Conservation (phyloP, 30 jellyfish, hydroid and myxozoan genomes). For the Nemopilema nomurai region DNA sequence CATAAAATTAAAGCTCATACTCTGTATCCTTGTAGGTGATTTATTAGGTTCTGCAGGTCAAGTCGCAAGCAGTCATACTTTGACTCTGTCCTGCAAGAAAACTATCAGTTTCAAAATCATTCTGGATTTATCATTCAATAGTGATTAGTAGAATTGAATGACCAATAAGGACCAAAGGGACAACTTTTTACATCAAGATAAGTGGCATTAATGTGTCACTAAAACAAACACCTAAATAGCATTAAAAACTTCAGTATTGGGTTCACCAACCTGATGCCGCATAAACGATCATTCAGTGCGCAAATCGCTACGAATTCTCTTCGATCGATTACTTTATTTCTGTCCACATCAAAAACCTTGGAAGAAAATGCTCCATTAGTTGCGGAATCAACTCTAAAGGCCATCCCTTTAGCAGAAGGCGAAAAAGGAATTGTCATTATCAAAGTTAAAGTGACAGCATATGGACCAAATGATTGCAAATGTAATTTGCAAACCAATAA, state of each 20-base stretch:
- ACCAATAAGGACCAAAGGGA: background rate
- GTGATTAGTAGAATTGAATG: background rate
- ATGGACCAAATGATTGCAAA: no score
- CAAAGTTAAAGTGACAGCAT: background rate
- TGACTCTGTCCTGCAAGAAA: constrained; percentile 42
- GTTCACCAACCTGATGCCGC: constrained; percentile 35
- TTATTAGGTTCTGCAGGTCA: constrained; percentile 21
- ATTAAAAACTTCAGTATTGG: no score
- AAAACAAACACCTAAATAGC: no score
- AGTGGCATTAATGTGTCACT: no score
- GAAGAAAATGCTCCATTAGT: background rate
- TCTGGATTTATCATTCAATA: no score
- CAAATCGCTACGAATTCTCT: constrained; percentile 40
- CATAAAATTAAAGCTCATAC: background rate
- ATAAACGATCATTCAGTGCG: constrained; percentile 46
- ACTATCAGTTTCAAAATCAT: background rate
- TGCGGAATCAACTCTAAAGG: no score
- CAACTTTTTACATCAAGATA: no score
- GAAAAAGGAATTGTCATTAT: no score
- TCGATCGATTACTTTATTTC: constrained; percentile 6
- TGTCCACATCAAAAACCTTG: constrained; percentile 28
- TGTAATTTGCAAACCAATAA: no score
- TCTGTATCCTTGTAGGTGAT: constrained; percentile 19
- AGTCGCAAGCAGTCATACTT: constrained; percentile 42
- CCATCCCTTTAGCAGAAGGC: background rate